These are phyloP conservation scores for Yponomeuta malinellus DNA, from an alignment of 2,888 invertebrate genomes.

Conservation along the genomic window DNA sequence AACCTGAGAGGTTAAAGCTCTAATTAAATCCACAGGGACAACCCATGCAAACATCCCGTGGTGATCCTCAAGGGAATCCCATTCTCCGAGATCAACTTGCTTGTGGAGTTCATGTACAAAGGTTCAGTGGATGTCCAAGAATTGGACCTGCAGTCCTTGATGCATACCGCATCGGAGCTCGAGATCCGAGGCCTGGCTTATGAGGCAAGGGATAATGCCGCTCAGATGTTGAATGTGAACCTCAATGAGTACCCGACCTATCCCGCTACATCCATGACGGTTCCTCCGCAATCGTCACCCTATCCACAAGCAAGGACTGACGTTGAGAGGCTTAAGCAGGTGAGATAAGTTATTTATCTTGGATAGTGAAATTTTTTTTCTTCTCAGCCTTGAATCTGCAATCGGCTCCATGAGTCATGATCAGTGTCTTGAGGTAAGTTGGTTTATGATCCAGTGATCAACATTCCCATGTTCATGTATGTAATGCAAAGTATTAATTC, in stretches of 20 bases:
- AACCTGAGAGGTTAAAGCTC: too few relatives aligned
- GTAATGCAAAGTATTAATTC: too few relatives aligned
- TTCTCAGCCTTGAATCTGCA: too few relatives aligned
- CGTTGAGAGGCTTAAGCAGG: slow-evolving; percentile 68
- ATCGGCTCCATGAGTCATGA: too few relatives aligned
- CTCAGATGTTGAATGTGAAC: slow-evolving; percentile 71
- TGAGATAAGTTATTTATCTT: slow-evolving; percentile 29
- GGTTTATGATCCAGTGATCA: too few relatives aligned
- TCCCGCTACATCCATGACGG: slow-evolving; percentile 38
- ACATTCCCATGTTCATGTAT: too few relatives aligned
- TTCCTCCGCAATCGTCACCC: slow-evolving; percentile 20
- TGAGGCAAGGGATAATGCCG: slow-evolving; percentile 74
- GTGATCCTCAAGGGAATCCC: slow-evolving; percentile 81
- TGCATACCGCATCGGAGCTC: slow-evolving; percentile 80
- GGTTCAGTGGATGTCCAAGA: slow-evolving; percentile 81
- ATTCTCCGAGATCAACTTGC: slow-evolving; percentile 79
- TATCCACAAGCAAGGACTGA: slow-evolving; percentile 58
- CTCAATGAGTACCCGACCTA: slow-evolving; percentile 63
- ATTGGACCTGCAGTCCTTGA: slow-evolving; percentile 77
- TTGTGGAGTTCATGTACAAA: slow-evolving; percentile 83
- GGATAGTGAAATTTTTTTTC: neutral
- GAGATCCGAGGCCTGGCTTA: slow-evolving; percentile 80
- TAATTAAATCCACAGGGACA: slow-evolving; percentile 61
- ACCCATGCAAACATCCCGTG: slow-evolving; percentile 83
- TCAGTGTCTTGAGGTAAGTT: too few relatives aligned